Conservation (phyloP, 2,888 invertebrate species). For the Keiferia lycopersicella region DNA sequence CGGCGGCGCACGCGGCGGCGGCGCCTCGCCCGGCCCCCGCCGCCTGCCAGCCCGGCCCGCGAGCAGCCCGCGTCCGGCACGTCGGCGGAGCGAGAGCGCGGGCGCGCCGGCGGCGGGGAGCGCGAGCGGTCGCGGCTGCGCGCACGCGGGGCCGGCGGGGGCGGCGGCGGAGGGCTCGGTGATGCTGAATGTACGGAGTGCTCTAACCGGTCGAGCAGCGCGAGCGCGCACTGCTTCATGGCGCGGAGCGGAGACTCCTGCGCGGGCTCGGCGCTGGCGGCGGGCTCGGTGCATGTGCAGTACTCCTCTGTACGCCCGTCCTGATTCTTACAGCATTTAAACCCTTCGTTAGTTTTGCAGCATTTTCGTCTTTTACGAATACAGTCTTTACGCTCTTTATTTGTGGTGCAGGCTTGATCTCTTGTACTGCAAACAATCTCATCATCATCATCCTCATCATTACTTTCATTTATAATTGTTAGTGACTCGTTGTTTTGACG, state of each 20-base stretch:
- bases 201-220: slow-evolving; percentile 29
- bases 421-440: not conserved
- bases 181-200: not conserved
- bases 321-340: not conserved
- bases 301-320: slow-evolving; percentile 4
- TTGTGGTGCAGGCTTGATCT: not conserved
- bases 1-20: slow-evolving; percentile 27
- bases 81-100: slow-evolving; percentile 4
- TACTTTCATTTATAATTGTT: not conserved
- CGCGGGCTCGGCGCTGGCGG: slow-evolving; percentile 7
- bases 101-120: not conserved
- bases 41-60: not conserved
- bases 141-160: slow-evolving; percentile 28
- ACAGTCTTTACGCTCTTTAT: not conserved
- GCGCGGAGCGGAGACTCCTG: slow-evolving; percentile 2
- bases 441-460: not conserved
- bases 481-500: not conserved
- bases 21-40: not conserved
- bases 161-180: slow-evolving; percentile 31
- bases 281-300: slow-evolving; percentile 18
- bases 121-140: slow-evolving; percentile 21
- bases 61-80: slow-evolving; percentile 23
- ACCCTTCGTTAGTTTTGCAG: not conserved
- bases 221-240: slow-evolving; percentile 40
- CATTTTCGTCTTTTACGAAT: not conserved